Evolutionary conservation across 2,113 vertebrate genomes (phyloP).

Genomic region (Perca fluviatilis): DNA sequence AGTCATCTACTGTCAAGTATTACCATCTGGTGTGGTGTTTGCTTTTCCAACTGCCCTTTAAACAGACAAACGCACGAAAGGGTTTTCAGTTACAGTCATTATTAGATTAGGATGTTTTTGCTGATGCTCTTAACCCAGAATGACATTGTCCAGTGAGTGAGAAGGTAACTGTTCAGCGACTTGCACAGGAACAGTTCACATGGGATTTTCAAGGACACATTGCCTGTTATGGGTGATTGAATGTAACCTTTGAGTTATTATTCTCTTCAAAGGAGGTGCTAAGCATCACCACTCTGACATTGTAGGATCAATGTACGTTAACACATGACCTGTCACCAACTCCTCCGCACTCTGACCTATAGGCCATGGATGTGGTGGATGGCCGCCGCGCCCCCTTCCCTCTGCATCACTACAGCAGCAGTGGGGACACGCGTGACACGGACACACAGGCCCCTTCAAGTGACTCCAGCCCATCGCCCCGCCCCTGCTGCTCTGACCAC

Average conservation of each 20-base stretch:
- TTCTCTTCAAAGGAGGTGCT: not conserved
- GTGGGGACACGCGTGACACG: constrained; percentile 88
- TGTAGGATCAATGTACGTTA: not conserved
- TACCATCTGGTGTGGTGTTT: constrained; percentile 51
- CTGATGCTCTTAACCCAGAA: not conserved
- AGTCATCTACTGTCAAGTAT: constrained; percentile 36
- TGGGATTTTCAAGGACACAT: not conserved
- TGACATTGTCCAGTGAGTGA: not conserved
- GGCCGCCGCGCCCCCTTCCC: constrained; percentile 92
- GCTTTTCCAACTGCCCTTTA: constrained; percentile 48
- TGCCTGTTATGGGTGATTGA: not conserved
- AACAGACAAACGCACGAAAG: constrained; percentile 39
- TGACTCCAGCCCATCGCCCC: constrained; percentile 91
- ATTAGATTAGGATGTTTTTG: constrained; percentile 5
- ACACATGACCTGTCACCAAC: not conserved
- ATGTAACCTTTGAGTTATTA: constrained; percentile 9
- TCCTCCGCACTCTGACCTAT: constrained; percentile 56
- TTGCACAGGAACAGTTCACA: not conserved
- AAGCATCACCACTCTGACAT: not conserved
- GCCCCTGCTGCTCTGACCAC: constrained; percentile 88
- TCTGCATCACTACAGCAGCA: constrained; percentile 88
- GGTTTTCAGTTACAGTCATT: constrained; percentile 4
- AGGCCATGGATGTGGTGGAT: constrained; percentile 92
- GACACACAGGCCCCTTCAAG: constrained; percentile 94
- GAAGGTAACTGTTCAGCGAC: not conserved